Percentiles rank a stretch among this genome's conserved stretches.
Evolutionary conservation across 2,888 invertebrate genomes (phyloP).

Genomic region (Campaea margaritaria): DNA sequence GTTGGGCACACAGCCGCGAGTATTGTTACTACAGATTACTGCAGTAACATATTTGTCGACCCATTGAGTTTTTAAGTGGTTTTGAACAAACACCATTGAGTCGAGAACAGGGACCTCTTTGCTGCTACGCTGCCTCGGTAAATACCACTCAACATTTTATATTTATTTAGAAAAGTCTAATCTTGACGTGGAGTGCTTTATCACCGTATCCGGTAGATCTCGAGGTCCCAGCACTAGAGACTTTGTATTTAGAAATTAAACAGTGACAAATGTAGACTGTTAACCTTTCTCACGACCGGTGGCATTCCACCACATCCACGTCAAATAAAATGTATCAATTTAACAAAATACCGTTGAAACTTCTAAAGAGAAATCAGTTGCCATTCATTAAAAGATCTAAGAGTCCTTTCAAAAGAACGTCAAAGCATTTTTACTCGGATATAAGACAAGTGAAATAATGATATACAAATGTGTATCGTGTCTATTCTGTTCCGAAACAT

Average conservation of each 20-base stretch:
- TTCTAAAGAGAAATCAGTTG: slow-evolving; percentile 43
- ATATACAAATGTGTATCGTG: slow-evolving; percentile 67
- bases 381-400: slow-evolving; percentile 62
- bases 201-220: slow-evolving; percentile 69
- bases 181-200: slow-evolving; percentile 68
- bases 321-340: slow-evolving; percentile 39
- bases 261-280: slow-evolving; percentile 50
- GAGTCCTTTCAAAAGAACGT: slow-evolving; percentile 58
- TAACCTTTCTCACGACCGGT: slow-evolving; percentile 69
- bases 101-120: slow-evolving; percentile 41
- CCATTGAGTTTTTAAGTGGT: slow-evolving; percentile 73
- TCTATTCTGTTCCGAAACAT: slow-evolving; percentile 60
- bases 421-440: slow-evolving; percentile 67
- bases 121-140: slow-evolving; percentile 31
- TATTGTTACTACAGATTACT: slow-evolving; percentile 74
- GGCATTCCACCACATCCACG: slow-evolving; percentile 29
- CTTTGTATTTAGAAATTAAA: slow-evolving; percentile 58
- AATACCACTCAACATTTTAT: slow-evolving; percentile 34
- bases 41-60: slow-evolving; percentile 67
- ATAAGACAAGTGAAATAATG: slow-evolving; percentile 62
- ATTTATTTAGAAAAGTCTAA: slow-evolving; percentile 45
- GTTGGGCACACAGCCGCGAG: slow-evolving; percentile 46
- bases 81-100: slow-evolving; percentile 79
- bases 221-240: slow-evolving; percentile 48
- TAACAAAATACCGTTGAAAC: slow-evolving; percentile 42